phyloP scores from a whole-genome alignment of 2,113 vertebrate species.

The Laticauda colubrina region DNA sequence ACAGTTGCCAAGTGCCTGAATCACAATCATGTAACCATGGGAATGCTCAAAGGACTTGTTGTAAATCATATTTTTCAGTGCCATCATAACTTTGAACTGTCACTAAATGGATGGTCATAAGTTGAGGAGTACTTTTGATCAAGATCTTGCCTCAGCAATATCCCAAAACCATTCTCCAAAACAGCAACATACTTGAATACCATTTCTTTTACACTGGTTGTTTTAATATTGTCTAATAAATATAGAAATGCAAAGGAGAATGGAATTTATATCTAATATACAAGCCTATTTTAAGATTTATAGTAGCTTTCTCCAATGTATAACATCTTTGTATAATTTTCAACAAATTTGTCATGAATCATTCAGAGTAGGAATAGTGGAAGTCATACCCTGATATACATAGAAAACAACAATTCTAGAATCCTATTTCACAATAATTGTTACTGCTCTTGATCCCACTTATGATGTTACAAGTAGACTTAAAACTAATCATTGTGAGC shows the following conservation, averaged over 20 bases:
- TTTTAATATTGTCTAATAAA: constrained; percentile 10
- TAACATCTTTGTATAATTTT: neutral
- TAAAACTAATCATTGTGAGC: neutral
- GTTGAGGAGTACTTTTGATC: neutral
- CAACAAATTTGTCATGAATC: neutral
- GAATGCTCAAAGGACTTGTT: neutral
- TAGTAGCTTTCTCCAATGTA: neutral
- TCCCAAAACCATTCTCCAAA: neutral
- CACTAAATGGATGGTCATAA: neutral
- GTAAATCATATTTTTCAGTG: neutral
- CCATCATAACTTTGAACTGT: neutral
- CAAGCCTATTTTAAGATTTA: neutral
- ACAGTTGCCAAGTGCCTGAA: neutral
- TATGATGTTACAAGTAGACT: neutral
- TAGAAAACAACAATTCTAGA: neutral
- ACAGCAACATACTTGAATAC: neutral
- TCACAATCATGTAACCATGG: neutral
- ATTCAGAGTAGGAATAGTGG: neutral
- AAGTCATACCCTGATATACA: neutral
- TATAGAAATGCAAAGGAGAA: neutral
- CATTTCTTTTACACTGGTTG: neutral
- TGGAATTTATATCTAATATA: neutral
- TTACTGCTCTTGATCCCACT: neutral
- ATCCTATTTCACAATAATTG: neutral
- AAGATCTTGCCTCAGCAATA: neutral